These are phyloP conservation scores for Oligia strigilis DNA, from an alignment of 2,888 invertebrate species.

Conservation along the genomic window DNA sequence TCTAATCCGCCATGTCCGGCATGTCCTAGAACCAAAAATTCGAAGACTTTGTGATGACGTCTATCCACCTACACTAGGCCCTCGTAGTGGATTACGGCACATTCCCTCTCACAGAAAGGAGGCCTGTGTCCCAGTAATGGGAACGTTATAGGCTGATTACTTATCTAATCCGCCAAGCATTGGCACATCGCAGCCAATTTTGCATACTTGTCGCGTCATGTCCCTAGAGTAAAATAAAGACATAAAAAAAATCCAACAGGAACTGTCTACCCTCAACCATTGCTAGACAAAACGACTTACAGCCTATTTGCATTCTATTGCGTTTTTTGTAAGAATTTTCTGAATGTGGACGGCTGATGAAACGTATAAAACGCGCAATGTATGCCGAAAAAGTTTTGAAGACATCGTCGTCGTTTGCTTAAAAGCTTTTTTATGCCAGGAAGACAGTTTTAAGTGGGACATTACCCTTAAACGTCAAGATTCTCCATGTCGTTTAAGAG, in stretches of 20 bases:
- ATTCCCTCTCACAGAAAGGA: not conserved
- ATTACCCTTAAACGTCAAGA: slow-evolving; percentile 41
- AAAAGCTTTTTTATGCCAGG: slow-evolving; percentile 31
- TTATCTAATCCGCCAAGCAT: slow-evolving; percentile 5
- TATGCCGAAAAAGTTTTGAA: slow-evolving; percentile 1
- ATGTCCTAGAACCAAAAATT: not conserved
- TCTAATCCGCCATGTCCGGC: too few relatives aligned
- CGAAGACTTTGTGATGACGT: too few relatives aligned
- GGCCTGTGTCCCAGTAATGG: not conserved
- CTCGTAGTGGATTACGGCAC: not conserved
- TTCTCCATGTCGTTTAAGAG: slow-evolving; percentile 16
- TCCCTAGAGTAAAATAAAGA: slow-evolving; percentile 53
- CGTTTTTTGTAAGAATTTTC: not conserved
- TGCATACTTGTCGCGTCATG: slow-evolving; percentile 36
- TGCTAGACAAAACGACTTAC: not conserved
- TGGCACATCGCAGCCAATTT: slow-evolving; percentile 41
- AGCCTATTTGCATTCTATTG: not conserved
- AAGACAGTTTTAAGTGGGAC: slow-evolving; percentile 30
- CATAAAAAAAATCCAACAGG: slow-evolving; percentile 49
- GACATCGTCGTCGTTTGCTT: not conserved
- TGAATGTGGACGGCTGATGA: not conserved
- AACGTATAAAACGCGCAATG: slow-evolving; percentile 8
- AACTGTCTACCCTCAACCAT: not conserved
- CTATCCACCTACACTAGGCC: not conserved
- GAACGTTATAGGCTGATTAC: too few relatives aligned